Conservation (phyloP, 2,888 invertebrate species). For the Syritta pipiens region DNA sequence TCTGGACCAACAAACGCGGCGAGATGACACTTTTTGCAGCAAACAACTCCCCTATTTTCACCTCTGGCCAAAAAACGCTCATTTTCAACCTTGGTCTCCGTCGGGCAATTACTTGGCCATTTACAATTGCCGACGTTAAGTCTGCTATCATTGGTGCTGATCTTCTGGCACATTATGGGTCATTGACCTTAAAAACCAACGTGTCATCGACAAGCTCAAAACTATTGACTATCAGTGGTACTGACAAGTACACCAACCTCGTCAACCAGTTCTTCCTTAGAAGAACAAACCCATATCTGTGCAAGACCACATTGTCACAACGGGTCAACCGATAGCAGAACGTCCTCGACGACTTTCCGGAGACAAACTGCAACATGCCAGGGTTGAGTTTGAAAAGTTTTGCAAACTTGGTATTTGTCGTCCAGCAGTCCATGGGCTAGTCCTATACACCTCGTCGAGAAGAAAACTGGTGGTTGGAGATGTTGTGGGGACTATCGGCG, state of each 20-base stretch:
- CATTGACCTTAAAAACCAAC: background rate
- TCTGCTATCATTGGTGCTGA: background rate
- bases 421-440: constrained; percentile 4
- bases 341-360: constrained; percentile 1
- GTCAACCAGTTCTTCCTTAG: background rate
- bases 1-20: background rate
- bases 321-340: background rate
- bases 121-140: too few relatives aligned
- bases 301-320: background rate
- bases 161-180: background rate
- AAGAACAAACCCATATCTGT: background rate
- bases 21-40: constrained; percentile 3
- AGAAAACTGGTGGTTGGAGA: background rate
- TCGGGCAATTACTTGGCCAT: constrained; percentile 3
- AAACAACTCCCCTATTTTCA: background rate
- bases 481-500: constrained; percentile 2
- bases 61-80: background rate
- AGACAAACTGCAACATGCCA: background rate
- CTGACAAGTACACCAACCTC: background rate
- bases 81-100: background rate
- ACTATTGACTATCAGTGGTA: too few relatives aligned
- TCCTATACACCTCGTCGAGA: background rate
- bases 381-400: background rate
- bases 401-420: background rate
- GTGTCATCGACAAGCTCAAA: constrained; percentile 1